Conservation (phyloP, 2,113 vertebrate species). For the Apaloderma vittatum region DNA sequence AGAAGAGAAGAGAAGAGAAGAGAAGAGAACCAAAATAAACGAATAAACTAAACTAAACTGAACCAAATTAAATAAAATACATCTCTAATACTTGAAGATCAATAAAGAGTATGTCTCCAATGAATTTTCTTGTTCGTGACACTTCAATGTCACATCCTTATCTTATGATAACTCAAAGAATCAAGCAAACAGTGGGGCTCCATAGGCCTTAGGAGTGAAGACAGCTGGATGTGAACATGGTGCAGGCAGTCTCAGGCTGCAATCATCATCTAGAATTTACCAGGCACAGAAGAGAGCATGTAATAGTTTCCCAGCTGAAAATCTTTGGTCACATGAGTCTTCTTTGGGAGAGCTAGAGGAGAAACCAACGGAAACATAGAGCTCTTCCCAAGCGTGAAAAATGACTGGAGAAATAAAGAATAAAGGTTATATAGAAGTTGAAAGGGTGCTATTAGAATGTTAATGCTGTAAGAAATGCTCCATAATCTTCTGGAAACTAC, state of each 20-base stretch:
- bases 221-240: neutral
- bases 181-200: neutral
- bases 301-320: neutral
- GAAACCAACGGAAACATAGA: neutral
- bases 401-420: neutral
- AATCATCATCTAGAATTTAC: neutral
- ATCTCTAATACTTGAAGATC: neutral
- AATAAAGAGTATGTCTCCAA: neutral
- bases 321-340: neutral
- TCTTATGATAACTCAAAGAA: neutral
- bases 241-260: neutral
- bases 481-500: neutral
- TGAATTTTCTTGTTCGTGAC: neutral
- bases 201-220: neutral
- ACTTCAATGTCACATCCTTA: neutral
- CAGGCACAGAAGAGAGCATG: neutral
- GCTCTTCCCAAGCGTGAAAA: neutral
- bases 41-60: neutral
- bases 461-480: accelerated
- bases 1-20: too few species aligned
- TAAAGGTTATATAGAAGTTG: neutral
- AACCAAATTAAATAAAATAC: neutral
- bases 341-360: neutral
- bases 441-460: neutral
- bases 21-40: neutral